Conservation (phyloP, 2,888 invertebrate genomes). For the Apamea monoglypha region DNA sequence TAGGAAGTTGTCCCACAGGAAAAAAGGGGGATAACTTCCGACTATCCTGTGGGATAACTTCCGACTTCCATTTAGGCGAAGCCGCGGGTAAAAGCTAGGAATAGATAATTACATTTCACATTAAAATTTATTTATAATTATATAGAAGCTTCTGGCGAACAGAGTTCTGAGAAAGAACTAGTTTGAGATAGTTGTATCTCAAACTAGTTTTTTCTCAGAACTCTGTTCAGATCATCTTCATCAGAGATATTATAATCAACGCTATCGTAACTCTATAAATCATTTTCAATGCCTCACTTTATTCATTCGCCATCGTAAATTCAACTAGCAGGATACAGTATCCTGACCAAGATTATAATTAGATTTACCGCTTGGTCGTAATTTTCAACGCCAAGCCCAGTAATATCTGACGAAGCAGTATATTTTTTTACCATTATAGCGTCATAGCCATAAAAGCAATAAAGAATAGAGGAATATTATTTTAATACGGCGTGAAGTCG, state of each 20-base stretch:
- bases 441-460: constrained; percentile 33
- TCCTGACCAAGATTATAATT: constrained; percentile 59
- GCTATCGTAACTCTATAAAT: neutral
- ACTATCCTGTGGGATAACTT: too few relatives aligned
- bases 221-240: neutral
- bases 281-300: constrained; percentile 23
- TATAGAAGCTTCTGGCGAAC: neutral
- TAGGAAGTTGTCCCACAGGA: too few relatives aligned
- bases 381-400: constrained; percentile 46
- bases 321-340: constrained; percentile 24
- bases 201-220: too few relatives aligned
- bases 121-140: neutral
- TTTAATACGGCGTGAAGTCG: constrained; percentile 29
- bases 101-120: neutral
- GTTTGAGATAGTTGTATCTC: neutral
- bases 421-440: constrained; percentile 33
- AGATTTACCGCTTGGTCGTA: constrained; percentile 57
- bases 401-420: constrained; percentile 43
- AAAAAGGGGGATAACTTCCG: too few relatives aligned
- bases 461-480: constrained; percentile 30
- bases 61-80: neutral
- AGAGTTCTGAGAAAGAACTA: neutral
- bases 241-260: neutral
- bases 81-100: neutral
- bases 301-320: constrained; percentile 42